Evolutionary conservation across 2,888 invertebrate genomes (phyloP), one percentile per base, ranked within the genome.

Genomic region (Napeogenes inachia): DNA sequence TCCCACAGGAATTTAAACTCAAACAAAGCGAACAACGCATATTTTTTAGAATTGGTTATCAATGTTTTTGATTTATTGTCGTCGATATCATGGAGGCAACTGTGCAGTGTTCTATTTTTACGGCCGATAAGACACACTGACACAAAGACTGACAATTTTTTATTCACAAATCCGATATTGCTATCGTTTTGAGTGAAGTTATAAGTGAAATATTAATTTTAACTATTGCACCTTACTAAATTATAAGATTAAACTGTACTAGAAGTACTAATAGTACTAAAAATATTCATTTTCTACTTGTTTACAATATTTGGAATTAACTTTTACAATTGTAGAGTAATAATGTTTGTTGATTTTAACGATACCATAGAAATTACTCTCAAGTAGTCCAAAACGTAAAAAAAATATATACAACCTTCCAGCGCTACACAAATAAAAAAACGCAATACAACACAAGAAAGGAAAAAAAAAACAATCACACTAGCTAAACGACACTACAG

Each of bases 401-500:
- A 6, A 21, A 21, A 10, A 42, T 42, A 10, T 10, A 75, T 70
- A 70, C 70, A 77, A 73, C 70, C 64, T 73, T 69, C 67, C 63
- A 66, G 64, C 66, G 38, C 64, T 59, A 61, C 13, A 61, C 10
- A 61, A 57, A 10, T 8, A 54, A 56, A 61, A 56, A 21, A 58
- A 33, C 21, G 35, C 47, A 45, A 47, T 53, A 59, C 21, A 55
- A 61, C 45, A 65, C 35, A 61, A 45, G 13, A 64, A 70, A 71
- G 47, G 13, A 53, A 33, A 61, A 58, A 73, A 77, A 78, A 73
- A 78, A 73, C 74, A 76, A 82, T 84, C 83, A 86, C 83, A 77
- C 77, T 75, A 73, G 50, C 50, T 50, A 79, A 80, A 78, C 68
- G 76, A 77, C 64, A 76, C 79, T 79, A 81, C 78, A 76, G 76